Conservation (phyloP, 2,113 vertebrate species). For the Actenoides hombroni region DNA sequence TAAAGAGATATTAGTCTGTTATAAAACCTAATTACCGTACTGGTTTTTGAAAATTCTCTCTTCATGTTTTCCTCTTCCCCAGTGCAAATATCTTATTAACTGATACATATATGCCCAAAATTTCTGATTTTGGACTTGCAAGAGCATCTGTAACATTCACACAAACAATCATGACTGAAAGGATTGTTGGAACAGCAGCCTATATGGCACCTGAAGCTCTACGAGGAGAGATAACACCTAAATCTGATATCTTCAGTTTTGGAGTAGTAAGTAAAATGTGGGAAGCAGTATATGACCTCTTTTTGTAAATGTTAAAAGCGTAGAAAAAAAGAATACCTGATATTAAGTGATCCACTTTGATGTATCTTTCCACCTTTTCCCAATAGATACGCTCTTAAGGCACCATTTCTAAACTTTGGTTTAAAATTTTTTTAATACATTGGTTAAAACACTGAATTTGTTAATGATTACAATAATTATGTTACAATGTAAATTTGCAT, state of each 20-base stretch:
- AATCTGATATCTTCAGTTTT: slow-evolving; percentile 95
- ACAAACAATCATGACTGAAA: slow-evolving; percentile 89
- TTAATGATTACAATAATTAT: background rate
- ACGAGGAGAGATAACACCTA: slow-evolving; percentile 91
- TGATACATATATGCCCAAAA: slow-evolving; percentile 83
- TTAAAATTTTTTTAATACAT: background rate
- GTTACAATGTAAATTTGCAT: background rate
- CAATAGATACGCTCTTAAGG: background rate
- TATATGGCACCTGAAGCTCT: slow-evolving; percentile 97
- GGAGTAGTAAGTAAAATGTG: slow-evolving; percentile 83
- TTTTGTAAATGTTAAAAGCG: background rate
- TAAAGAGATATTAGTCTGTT: background rate
- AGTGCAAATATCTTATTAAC: slow-evolving; percentile 95
- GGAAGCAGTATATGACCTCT: background rate
- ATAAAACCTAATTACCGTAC: background rate
- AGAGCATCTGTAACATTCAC: slow-evolving; percentile 84
- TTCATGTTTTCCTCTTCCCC: background rate
- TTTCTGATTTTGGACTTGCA: slow-evolving; percentile 95
- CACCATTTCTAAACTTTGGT: background rate
- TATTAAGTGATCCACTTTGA: background rate
- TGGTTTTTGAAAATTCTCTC: background rate
- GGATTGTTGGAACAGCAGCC: slow-evolving; percentile 90
- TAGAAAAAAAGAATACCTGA: background rate
- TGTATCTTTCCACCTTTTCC: background rate
- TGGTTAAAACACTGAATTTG: background rate